Base-by-base conservation (phyloP, 92 coral and sea anemone genomes). In the Paragorgia papillata region DNA sequence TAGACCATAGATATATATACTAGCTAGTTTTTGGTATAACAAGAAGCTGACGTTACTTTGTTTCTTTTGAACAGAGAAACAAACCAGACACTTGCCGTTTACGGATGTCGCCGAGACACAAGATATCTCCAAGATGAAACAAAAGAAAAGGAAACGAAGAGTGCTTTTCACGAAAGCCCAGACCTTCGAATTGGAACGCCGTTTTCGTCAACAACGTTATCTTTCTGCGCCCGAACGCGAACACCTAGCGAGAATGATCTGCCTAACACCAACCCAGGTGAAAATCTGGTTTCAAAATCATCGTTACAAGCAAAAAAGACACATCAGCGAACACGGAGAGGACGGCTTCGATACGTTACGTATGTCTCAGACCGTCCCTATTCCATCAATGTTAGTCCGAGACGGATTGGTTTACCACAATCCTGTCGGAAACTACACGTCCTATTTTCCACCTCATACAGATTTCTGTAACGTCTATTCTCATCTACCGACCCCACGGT, bases 271-370 rank as follows among this genome's bases (percentile, higher is more conserved):
- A n/a, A 89, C 95, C 17, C 99, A 95, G 80, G 97, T 95, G 29
- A 95, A 95, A 84, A 95, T 95, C 62, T 95, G 99, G 99, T 95
- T 95, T 80, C 99, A 95, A 66, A 95, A 95, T 54, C 99, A 95
- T 75, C 94, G 99, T 21, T 95, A 95, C 88, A 95, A 95, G 82
- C 90, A 91, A 74, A 95, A 95, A 84, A 86, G 92, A 59, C 97
- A 91, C 75, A 93, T 96, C 30, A 84, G 96, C 67, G 99, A 95
- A 69, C 89, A 88, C 57, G 99, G 99, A 20, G 99, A 95, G 65
- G 97, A 95, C 66, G 69, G 87, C 13, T 82, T 89, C 48, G 90
- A 90, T 35, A 85, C 93, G 64, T 84, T 95, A 67, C 57, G 76
- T 18, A 89, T 87, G 80, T 94, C 97, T 5, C 88, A 93, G 57